phyloP scores from a whole-genome alignment of 2,888 invertebrate genomes.

The Hirtodrosophila trivittata region DNA sequence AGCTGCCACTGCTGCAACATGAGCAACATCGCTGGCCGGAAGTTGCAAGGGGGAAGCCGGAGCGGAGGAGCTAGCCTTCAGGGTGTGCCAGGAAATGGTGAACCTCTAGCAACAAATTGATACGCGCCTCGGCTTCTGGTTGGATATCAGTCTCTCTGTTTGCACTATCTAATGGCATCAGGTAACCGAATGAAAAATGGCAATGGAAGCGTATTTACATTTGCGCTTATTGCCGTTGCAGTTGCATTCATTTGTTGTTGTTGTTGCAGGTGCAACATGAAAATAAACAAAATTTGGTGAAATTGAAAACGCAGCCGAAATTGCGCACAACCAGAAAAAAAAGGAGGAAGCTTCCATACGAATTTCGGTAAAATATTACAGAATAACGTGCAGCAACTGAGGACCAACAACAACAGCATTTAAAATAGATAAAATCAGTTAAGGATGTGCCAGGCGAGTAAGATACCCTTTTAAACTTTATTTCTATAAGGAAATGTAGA shows the following conservation, averaged over 20 bases:
- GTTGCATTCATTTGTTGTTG: not conserved
- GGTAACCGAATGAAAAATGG: constrained; percentile 66
- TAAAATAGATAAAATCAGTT: not conserved
- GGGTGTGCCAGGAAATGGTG: constrained; percentile 29
- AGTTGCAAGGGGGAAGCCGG: no score
- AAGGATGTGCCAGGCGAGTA: no score
- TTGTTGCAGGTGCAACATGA: constrained; percentile 11
- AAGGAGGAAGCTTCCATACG: constrained; percentile 33
- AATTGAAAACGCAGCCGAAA: constrained; percentile 55
- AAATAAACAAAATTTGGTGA: constrained; percentile 54
- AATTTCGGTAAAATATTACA: constrained; percentile 41
- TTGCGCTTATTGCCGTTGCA: constrained; percentile 51
- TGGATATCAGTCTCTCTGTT: constrained; percentile 64
- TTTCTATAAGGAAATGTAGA: no score
- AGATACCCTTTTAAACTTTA: no score
- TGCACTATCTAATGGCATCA: constrained; percentile 70
- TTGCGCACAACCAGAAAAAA: constrained; percentile 38
- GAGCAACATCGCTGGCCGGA: constrained; percentile 33
- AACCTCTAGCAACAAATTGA: constrained; percentile 67
- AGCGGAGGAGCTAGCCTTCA: no score
- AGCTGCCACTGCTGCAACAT: constrained; percentile 8
- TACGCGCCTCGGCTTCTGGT: constrained; percentile 40
- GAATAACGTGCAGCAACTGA: constrained; percentile 36
- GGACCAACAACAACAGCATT: constrained; percentile 13
- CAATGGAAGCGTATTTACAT: constrained; percentile 61